These are phyloP conservation scores for Elephas maximus DNA, from an alignment of 2,113 vertebrate genomes.

Conservation along the genomic window DNA sequence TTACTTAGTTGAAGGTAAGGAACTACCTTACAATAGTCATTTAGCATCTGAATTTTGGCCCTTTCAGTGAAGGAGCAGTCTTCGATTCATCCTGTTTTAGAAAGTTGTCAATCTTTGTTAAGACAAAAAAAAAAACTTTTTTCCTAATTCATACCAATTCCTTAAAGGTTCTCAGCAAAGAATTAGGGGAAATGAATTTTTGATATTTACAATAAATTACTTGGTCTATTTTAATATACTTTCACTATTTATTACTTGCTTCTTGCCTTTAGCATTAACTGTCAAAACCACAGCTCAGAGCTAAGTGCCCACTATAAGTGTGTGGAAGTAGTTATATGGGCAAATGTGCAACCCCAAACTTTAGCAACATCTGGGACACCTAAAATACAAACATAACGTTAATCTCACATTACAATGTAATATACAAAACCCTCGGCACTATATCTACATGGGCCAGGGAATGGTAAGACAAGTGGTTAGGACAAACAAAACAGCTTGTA, in stretches of 20 bases:
- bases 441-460: neutral
- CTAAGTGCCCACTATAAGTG: neutral
- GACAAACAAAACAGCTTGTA: neutral
- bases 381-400: slow-evolving; percentile 49
- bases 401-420: slow-evolving; percentile 5
- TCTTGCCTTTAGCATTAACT: slow-evolving; percentile 61
- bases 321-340: slow-evolving; percentile 2
- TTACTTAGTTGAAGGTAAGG: neutral
- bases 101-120: neutral
- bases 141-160: neutral
- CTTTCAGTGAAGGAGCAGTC: neutral
- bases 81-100: neutral
- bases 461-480: neutral
- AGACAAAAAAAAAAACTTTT: neutral
- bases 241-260: slow-evolving; percentile 41
- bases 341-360: slow-evolving; percentile 18
- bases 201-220: slow-evolving; percentile 11
- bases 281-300: neutral
- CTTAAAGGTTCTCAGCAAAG: slow-evolving; percentile 50
- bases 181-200: slow-evolving; percentile 12
- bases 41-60: neutral
- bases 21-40: neutral
- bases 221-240: slow-evolving; percentile 27
- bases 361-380: neutral
- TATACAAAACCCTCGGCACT: slow-evolving; percentile 33